Evolutionary conservation across 2,113 vertebrate genomes (phyloP).

Genomic region (Illadopsis cleaveri): DNA sequence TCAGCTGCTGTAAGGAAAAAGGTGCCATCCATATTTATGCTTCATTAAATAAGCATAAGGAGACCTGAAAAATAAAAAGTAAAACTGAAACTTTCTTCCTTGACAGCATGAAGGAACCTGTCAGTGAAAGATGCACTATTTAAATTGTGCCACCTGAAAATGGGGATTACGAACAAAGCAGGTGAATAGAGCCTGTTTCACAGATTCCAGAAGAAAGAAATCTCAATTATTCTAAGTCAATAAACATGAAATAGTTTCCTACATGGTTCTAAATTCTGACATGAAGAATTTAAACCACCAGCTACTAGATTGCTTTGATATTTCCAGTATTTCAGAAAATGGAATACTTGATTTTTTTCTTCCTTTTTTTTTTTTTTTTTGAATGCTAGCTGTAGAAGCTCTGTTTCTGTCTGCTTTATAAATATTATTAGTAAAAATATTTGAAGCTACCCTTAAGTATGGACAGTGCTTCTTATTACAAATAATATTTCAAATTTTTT

Average conservation of each 20-base stretch:
- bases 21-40: slow-evolving; percentile 9
- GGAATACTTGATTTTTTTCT: not conserved
- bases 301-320: not conserved
- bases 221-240: not conserved
- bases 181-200: not conserved
- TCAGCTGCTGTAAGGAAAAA: not conserved
- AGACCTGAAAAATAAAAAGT: not conserved
- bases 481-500: not conserved
- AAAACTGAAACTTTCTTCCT: not conserved
- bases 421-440: not conserved
- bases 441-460: not conserved
- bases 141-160: not conserved
- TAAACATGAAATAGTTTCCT: not conserved
- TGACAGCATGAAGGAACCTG: not conserved
- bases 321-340: not conserved
- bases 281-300: not conserved
- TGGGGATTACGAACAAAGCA: not conserved
- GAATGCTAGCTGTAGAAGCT: not conserved
- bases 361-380: not conserved
- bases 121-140: not conserved
- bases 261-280: not conserved
- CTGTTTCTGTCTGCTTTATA: not conserved
- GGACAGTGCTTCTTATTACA: not conserved
- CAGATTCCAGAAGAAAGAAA: not conserved
- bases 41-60: slow-evolving; percentile 37